A percentile compares a stretch with the other conserved stretches of the same genome.
phyloP scores from a whole-genome alignment of 1,140 invertebrate genomes.

The Drosophila novamexicana region DNA sequence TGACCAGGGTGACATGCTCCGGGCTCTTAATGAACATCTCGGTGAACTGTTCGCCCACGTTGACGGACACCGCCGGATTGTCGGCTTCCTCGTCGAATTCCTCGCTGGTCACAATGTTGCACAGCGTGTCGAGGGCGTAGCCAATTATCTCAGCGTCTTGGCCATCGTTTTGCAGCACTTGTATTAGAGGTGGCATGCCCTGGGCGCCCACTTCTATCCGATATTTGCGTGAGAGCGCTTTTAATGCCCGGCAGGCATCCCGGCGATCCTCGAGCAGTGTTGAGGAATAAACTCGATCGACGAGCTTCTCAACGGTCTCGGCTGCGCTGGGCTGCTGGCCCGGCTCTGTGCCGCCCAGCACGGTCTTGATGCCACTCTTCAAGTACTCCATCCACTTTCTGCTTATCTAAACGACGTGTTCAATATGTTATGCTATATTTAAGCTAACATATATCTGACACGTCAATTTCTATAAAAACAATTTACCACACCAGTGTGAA shows the following conservation, averaged over 20 bases:
- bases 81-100: slow-evolving; percentile 93
- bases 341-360: slow-evolving; percentile 91
- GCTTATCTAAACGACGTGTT: slow-evolving; percentile 29
- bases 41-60: slow-evolving; percentile 96
- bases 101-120: slow-evolving; percentile 94
- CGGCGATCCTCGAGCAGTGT: slow-evolving; percentile 96
- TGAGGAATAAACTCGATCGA: slow-evolving; percentile 96
- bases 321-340: slow-evolving; percentile 90
- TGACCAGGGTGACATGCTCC: slow-evolving; percentile 93
- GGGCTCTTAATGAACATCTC: slow-evolving; percentile 98
- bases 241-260: slow-evolving; percentile 97
- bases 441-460: slow-evolving; percentile 46
- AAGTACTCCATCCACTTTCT: slow-evolving; percentile 91
- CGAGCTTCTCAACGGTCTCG: slow-evolving; percentile 96
- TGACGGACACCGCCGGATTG: slow-evolving; percentile 86
- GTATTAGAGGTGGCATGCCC: slow-evolving; percentile 93
- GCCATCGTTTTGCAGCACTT: slow-evolving; percentile 91
- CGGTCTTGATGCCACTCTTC: slow-evolving; percentile 94
- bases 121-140: slow-evolving; percentile 95
- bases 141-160: slow-evolving; percentile 96
- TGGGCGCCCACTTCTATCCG: slow-evolving; percentile 97
- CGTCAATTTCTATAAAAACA: slow-evolving; percentile 58
- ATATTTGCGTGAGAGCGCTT: slow-evolving; percentile 96
- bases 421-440: slow-evolving; percentile 36
- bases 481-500: slow-evolving; percentile 33